A percentile compares a stretch with the other conserved stretches of the same genome.
Evolutionary conservation across 2,888 invertebrate genomes (phyloP).

Genomic region (Metacarcinus magister): DNA sequence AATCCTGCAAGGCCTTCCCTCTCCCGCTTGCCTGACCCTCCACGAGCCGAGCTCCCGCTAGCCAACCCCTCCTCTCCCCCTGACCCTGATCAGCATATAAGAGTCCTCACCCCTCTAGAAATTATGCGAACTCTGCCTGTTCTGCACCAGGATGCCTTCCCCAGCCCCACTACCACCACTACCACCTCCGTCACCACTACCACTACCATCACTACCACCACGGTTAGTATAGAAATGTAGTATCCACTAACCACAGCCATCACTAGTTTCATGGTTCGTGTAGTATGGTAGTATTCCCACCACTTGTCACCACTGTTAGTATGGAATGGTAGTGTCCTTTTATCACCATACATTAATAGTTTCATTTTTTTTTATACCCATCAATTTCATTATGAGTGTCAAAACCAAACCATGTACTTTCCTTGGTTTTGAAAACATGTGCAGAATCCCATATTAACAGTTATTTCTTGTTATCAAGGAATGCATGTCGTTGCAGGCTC

Average conservation of each 20-base stretch:
- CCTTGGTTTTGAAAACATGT: not conserved
- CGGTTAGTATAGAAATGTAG: slow-evolving; percentile 81
- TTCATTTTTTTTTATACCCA: not conserved
- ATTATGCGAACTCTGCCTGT: slow-evolving; percentile 94
- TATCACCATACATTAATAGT: slow-evolving; percentile 10
- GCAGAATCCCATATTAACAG: not conserved
- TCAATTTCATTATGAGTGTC: not conserved
- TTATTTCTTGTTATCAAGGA: not conserved
- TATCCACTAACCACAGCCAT: slow-evolving; percentile 69
- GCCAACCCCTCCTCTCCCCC: slow-evolving; percentile 67
- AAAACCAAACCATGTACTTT: not conserved
- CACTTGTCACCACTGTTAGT: not conserved
- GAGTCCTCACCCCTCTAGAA: slow-evolving; percentile 94
- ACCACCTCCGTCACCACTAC: slow-evolving; percentile 74
- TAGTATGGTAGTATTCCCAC: slow-evolving; percentile 64
- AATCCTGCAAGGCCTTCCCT: slow-evolving; percentile 72
- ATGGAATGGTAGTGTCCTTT: slow-evolving; percentile 50
- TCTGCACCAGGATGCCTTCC: slow-evolving; percentile 82
- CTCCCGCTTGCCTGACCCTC: slow-evolving; percentile 75
- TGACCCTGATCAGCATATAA: slow-evolving; percentile 90
- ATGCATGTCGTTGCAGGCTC: not conserved
- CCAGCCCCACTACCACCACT: slow-evolving; percentile 80
- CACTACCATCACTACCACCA: slow-evolving; percentile 79
- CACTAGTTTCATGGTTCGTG: slow-evolving; percentile 62
- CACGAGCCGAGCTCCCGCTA: slow-evolving; percentile 69